Evolutionary conservation across 2,888 invertebrate species (phyloP).

Genomic region (Nephrotoma guestfalica): DNA sequence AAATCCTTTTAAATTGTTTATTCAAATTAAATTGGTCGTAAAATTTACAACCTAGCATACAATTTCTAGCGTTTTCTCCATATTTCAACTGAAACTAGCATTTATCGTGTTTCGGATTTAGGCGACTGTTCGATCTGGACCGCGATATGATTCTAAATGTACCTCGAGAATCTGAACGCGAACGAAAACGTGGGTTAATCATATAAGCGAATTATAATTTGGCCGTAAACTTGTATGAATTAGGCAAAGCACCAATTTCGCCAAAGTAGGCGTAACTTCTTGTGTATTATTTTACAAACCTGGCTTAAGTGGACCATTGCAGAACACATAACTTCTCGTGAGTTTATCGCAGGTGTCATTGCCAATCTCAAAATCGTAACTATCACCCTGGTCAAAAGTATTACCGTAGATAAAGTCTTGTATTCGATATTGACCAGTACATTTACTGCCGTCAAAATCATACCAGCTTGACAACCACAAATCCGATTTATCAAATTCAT

Average conservation of each 20-base stretch:
- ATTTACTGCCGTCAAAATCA: constrained; percentile 19
- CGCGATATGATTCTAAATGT: too few relatives aligned
- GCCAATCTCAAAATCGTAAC: constrained; percentile 23
- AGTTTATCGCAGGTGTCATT: constrained; percentile 21
- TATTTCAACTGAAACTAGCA: too few relatives aligned
- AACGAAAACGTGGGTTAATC: too few relatives aligned
- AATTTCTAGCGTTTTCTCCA: too few relatives aligned
- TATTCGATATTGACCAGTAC: constrained; percentile 28
- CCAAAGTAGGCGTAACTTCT: background rate
- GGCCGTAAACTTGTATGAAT: too few relatives aligned
- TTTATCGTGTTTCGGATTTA: too few relatives aligned
- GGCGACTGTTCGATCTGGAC: too few relatives aligned
- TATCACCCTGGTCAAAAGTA: background rate
- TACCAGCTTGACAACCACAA: constrained; percentile 17
- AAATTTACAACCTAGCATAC: too few relatives aligned
- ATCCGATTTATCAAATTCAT: constrained; percentile 27
- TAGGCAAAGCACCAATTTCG: background rate
- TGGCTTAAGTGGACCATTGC: constrained; percentile 53
- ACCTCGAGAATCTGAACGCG: too few relatives aligned
- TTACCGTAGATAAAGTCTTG: background rate
- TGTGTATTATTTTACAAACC: constrained; percentile 18
- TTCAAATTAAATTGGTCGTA: too few relatives aligned
- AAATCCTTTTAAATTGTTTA: too few relatives aligned
- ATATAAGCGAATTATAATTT: too few relatives aligned
- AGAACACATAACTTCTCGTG: constrained; percentile 26